Conservation (phyloP, 2,113 vertebrate genomes). For the Suricata suricatta region DNA sequence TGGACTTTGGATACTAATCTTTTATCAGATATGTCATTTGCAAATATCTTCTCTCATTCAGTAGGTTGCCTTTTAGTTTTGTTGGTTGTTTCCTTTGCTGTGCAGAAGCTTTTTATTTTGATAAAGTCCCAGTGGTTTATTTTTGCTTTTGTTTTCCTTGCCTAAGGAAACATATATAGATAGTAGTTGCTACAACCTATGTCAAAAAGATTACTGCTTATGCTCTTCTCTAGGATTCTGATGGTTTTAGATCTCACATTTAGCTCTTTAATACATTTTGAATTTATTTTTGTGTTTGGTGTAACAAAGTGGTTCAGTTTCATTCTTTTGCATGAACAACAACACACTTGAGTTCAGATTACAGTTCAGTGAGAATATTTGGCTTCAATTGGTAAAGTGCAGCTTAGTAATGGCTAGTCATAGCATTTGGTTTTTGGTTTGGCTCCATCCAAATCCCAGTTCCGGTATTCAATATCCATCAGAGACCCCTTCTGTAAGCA, state of each 20-base stretch:
- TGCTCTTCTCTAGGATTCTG: background rate
- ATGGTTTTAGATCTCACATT: background rate
- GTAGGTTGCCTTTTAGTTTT: background rate
- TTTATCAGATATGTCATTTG: background rate
- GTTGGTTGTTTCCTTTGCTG: background rate
- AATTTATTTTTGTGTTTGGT: background rate
- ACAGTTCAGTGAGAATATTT: constrained; percentile 51
- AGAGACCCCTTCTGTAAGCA: constrained; percentile 3
- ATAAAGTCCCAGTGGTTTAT: background rate
- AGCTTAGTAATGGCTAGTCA: constrained; percentile 7
- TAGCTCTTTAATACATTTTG: background rate
- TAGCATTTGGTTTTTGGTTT: background rate
- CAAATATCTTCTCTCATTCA: background rate
- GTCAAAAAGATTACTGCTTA: background rate
- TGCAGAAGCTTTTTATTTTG: background rate
- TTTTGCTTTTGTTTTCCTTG: background rate
- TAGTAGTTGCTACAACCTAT: background rate
- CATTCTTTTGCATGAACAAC: background rate
- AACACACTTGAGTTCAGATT: constrained; percentile 29
- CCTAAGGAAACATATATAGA: background rate
- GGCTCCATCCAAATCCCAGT: background rate
- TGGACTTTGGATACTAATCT: background rate
- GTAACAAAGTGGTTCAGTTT: background rate
- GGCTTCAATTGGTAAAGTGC: background rate
- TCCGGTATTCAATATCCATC: background rate